Conservation (phyloP, 1,140 invertebrate species). For the Eufriesea mexicana region DNA sequence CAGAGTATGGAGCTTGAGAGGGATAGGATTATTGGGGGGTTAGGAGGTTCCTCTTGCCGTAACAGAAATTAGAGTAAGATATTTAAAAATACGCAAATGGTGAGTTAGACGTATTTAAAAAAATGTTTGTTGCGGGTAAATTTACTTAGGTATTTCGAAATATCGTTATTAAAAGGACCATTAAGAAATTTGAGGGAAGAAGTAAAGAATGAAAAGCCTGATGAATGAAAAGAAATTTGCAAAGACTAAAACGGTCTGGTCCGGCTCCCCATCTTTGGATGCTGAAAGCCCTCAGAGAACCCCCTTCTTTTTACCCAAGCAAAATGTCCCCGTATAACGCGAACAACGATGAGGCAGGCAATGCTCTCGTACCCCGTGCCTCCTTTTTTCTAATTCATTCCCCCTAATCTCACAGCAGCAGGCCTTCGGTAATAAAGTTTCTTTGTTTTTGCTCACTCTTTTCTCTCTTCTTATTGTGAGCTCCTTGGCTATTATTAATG, state of each 20-base stretch:
- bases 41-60: not conserved
- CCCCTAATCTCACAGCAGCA: conserved; percentile 30
- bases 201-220: not conserved
- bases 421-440: conserved; percentile 66
- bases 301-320: conserved; percentile 19
- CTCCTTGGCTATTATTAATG: conserved; percentile 20
- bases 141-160: no score
- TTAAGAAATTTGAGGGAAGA: not conserved
- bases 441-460: conserved; percentile 69
- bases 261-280: not conserved
- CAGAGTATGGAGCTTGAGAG: no score
- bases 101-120: no score
- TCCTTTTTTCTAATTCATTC: conserved; percentile 32
- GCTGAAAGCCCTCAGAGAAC: conserved; percentile 43
- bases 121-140: no score
- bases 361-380: conserved; percentile 32
- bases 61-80: not conserved
- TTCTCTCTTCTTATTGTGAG: conserved; percentile 12
- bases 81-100: no score
- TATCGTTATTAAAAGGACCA: not conserved
- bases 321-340: conserved; percentile 44
- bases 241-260: conserved; percentile 4
- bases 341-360: conserved; percentile 48
- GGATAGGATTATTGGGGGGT: not conserved
- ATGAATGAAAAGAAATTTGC: not conserved